These are phyloP conservation scores for Lepas anatifera DNA, from an alignment of 2,888 invertebrate species.

Conservation along the genomic window DNA sequence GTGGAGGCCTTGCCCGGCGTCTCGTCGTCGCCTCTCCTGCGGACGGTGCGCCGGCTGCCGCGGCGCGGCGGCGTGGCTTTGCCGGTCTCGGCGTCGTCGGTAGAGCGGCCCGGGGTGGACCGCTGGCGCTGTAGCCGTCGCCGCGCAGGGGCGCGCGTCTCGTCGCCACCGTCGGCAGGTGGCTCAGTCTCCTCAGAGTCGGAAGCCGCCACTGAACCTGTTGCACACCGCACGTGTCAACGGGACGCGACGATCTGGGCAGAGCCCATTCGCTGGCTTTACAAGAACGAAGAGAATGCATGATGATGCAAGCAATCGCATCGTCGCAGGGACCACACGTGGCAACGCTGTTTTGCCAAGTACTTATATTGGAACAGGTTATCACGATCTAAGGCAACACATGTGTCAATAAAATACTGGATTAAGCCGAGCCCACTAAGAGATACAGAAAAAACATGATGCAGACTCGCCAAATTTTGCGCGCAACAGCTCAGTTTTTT, in stretches of 20 bases:
- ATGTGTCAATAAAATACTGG: too few relatives aligned
- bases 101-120: conserved; percentile 77
- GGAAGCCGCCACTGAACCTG: neutral
- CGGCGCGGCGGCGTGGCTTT: conserved; percentile 51
- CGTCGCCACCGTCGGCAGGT: conserved; percentile 11
- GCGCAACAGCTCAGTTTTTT: too few relatives aligned
- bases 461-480: too few relatives aligned
- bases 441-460: conserved; percentile 82
- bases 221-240: too few relatives aligned
- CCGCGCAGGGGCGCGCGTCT: conserved; percentile 23
- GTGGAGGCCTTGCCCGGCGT: conserved; percentile 82
- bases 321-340: too few relatives aligned
- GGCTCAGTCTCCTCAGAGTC: neutral
- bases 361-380: too few relatives aligned
- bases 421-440: conserved; percentile 51
- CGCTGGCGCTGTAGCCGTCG: conserved; percentile 48
- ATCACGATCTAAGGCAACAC: too few relatives aligned
- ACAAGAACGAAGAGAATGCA: too few relatives aligned
- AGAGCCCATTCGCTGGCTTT: too few relatives aligned
- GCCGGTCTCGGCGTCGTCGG: conserved; percentile 80
- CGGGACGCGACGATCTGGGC: too few relatives aligned
- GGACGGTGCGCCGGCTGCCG: conserved; percentile 97
- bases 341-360: too few relatives aligned
- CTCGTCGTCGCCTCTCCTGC: conserved; percentile 78
- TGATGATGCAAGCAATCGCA: too few relatives aligned